A percentile compares a stretch with the other conserved stretches of the same genome.
Conservation (phyloP, 2,797 vertebrate species). For the Odontamblyopus rebecca region DNA sequence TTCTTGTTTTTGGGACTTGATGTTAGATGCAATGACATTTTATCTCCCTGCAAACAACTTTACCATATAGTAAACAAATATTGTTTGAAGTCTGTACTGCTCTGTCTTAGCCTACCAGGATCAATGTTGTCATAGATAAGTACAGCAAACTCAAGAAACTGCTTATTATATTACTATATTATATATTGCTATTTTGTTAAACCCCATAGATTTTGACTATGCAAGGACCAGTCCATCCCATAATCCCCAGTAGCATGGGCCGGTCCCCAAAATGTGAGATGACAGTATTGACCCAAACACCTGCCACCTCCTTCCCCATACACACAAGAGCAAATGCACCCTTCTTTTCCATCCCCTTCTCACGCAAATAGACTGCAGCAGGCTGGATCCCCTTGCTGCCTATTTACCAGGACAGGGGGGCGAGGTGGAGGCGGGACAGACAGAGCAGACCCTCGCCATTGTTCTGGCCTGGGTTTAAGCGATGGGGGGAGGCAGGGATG, state of each 20-base stretch:
- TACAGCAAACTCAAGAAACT: not conserved
- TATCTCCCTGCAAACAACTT: not conserved
- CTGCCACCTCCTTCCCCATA: constrained; percentile 54
- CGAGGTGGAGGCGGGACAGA: constrained; percentile 58
- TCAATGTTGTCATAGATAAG: not conserved
- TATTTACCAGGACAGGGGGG: constrained; percentile 51
- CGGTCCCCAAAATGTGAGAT: constrained; percentile 61
- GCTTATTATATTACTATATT: too few relatives aligned
- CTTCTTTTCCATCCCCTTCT: constrained; percentile 61
- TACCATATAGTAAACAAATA: not conserved
- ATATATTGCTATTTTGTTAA: not conserved
- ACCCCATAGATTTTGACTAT: not conserved
- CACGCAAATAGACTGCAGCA: constrained; percentile 62
- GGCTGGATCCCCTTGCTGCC: constrained; percentile 57
- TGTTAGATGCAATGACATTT: not conserved
- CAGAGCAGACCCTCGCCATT: constrained; percentile 67
- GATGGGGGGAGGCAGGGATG: constrained; percentile 45
- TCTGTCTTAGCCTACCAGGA: not conserved
- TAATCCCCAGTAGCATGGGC: constrained; percentile 52
- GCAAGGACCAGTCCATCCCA: constrained; percentile 9
- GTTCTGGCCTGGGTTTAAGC: constrained; percentile 65
- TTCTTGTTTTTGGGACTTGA: not conserved
- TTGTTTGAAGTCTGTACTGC: not conserved
- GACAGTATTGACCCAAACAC: constrained; percentile 73
- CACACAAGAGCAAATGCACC: constrained; percentile 41